phyloP scores from a whole-genome alignment of 2,888 invertebrate genomes.

The Silvanus unidentatus region DNA sequence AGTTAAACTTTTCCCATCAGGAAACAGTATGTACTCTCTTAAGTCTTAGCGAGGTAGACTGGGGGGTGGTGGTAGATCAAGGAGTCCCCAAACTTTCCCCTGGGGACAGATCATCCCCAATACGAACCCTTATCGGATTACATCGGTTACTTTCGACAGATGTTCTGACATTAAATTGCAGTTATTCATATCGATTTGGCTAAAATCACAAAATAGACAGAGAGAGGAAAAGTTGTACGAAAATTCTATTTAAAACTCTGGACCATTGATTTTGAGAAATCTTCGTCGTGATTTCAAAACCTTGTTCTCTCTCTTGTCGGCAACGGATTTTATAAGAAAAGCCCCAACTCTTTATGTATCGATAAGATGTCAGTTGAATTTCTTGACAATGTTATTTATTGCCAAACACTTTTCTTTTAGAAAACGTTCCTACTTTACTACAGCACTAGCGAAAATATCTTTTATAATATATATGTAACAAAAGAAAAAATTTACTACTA shows the following conservation, averaged over 20 bases:
- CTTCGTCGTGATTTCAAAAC: background rate
- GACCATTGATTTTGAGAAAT: no score
- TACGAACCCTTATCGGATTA: conserved; percentile 14
- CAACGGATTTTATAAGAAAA: no score
- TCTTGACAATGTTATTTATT: conserved; percentile 9
- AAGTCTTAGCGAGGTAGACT: no score
- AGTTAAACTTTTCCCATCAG: no score
- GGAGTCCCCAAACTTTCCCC: background rate
- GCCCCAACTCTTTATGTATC: conserved; percentile 12
- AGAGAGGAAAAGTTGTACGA: background rate
- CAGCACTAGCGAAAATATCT: no score
- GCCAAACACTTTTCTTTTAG: background rate
- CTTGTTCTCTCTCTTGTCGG: no score
- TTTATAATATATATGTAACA: no score
- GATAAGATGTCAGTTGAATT: conserved; percentile 15
- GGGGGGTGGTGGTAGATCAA: no score
- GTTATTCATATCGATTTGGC: conserved; percentile 24
- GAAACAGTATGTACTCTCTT: no score
- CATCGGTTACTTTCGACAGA: conserved; percentile 25
- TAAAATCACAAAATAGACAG: no score
- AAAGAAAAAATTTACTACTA: no score
- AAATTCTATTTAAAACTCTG: background rate
- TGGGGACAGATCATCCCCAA: conserved; percentile 7
- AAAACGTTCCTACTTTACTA: no score
- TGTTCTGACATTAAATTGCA: conserved; percentile 28